Evolutionary conservation across 2,113 vertebrate genomes (phyloP), one percentile per base, ranked within the genome.

Genomic region (Addax nasomaculatus): DNA sequence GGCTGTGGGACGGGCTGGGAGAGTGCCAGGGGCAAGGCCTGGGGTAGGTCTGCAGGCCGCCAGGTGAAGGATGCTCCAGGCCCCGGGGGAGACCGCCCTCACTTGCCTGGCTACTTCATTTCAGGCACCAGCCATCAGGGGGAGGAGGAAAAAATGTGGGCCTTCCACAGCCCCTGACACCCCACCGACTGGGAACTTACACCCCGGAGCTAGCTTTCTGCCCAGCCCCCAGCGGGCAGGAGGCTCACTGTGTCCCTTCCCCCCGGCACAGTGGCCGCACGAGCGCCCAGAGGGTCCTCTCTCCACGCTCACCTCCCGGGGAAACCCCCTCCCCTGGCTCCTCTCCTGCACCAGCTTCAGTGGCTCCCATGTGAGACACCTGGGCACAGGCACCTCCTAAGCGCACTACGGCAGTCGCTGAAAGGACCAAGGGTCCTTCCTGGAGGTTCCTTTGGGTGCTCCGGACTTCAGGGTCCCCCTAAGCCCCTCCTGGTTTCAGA

Each of bases 321-420:
- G 29, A 84, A 51, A 49, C 13, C 10, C 51, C 49, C 7, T 5
- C 33, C 67, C 85, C 39, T 5, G 43, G 39, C 29, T 30, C 39
- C n/a, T 83, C 58, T 55, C 64, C 3, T 29, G 45, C 2, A 4
- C 57, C 57, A 14, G 33, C 7, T 23, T 43, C 2, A 7, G 43
- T 1, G 39, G 15, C 36, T 6, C 67, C n/a, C 0, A 2, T 39
- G 49, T 0, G 1, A 55, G 60, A 36, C 0, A 2, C 53, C 9
- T 0, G 6, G 60, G 47, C 15, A 30, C 27, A 2, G 53, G 70
- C 15, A 3, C 0, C 5, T 16, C 55, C 53, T 39, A 11, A 45
- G 21, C 15, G 5, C 1, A 6, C 23, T 3, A 3, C 15, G 5
- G 55, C 1, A 19, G 49, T 51, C n/a, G 16, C 78, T 11, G 12